Base-by-base conservation (phyloP, 2,797 vertebrate species). In the Amniataba percoides region DNA sequence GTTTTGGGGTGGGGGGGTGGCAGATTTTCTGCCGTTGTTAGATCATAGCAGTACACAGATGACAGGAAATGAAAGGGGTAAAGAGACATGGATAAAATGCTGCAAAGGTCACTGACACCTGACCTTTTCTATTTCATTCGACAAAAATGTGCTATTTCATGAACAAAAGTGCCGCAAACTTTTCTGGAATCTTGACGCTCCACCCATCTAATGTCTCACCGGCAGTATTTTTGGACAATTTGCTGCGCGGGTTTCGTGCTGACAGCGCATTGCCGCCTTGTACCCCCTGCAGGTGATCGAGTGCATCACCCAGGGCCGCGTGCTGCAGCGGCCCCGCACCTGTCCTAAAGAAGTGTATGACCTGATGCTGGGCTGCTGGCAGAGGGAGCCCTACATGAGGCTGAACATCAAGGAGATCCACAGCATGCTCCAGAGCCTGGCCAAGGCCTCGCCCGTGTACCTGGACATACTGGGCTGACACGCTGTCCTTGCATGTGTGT, bases 331-430 rank as follows among this genome's bases (percentile, higher is more conserved):
- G 85, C 98, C 98, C 78, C 97, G 98, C 60, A 97, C 97, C 0
- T 99, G 98, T 91, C 97, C 98, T 58, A 99, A 99, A 90, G 98
- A 99, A 93, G 97, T 99, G 25, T 99, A 99, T 1, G 97, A 99
- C 91, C 95, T 99, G 94, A 99, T 99, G 98, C 93, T 99, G 91
- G 98, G 98, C 85, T 99, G 98, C 94, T 99, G 98, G 98, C 98
- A 99, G 85, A 93, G 98, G 67, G 98, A 99, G 84, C 98, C 98
- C 70, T 98, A 99, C 93, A 98, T 98, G 97, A 96, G 98, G 94
- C 97, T 99, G 77, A 98, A 96, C 95, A 99, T 99, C 95, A 99
- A 98, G 94, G 97, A 98, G 95, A 98, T 99, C 93, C 95, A 99
- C 93, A 95, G 95, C 73, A 96, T 98, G 82, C 98, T 99, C 74